phyloP scores from a whole-genome alignment of 1,140 invertebrate genomes.

The Apocrypta bakeri region DNA sequence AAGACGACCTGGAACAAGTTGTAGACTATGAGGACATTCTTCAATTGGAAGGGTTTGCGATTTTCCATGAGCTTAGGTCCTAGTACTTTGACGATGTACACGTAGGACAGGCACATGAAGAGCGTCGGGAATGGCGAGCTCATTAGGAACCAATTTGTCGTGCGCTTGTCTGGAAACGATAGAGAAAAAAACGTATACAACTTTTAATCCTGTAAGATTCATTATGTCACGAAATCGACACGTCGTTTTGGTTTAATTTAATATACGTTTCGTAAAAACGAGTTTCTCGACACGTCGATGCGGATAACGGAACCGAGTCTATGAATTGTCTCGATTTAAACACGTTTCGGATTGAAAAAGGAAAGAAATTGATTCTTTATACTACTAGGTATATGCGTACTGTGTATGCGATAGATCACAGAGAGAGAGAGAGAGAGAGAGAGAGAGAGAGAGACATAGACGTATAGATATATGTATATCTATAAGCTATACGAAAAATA shows the following conservation, averaged over 20 bases:
- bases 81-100: constrained; percentile 84
- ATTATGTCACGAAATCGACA: too few relatives aligned
- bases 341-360: not conserved
- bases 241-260: too few relatives aligned
- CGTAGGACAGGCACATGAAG: constrained; percentile 83
- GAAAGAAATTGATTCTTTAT: not conserved
- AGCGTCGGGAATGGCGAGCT: constrained; percentile 88
- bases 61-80: constrained; percentile 92
- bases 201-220: too few relatives aligned
- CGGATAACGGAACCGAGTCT: too few relatives aligned
- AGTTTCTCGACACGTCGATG: too few relatives aligned
- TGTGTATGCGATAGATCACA: too few relatives aligned
- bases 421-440: too few relatives aligned
- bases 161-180: constrained; percentile 82
- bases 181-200: not conserved
- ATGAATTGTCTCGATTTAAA: not conserved
- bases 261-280: too few relatives aligned
- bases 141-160: constrained; percentile 90
- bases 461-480: too few relatives aligned
- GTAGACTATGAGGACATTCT: constrained; percentile 86
- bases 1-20: constrained; percentile 91
- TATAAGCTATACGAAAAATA: too few relatives aligned
- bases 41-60: constrained; percentile 87
- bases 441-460: too few relatives aligned
- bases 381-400: too few relatives aligned